Evolutionary conservation across 2,797 vertebrate genomes (phyloP).

Genomic region (Pampus argenteus): DNA sequence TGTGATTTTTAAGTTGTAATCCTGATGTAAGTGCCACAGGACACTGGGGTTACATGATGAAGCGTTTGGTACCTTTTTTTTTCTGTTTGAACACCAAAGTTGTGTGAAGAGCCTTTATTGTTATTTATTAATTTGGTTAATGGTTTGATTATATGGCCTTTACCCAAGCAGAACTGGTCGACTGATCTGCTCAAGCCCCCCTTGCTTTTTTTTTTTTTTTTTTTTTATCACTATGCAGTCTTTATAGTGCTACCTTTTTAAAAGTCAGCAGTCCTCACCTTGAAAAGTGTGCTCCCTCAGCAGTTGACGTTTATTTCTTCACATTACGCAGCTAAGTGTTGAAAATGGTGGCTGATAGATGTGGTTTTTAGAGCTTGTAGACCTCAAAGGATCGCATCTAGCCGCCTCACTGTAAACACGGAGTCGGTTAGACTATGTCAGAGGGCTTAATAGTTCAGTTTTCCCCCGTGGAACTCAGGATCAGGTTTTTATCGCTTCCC

Average conservation of each 20-base stretch:
- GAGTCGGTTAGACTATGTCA: conserved; percentile 65
- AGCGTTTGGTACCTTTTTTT: conserved; percentile 1
- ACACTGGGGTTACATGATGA: neutral
- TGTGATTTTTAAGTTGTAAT: conserved; percentile 20
- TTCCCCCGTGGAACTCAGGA: conserved; percentile 39
- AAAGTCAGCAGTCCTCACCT: conserved; percentile 16
- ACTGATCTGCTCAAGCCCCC: no score
- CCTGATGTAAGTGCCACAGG: conserved; percentile 6
- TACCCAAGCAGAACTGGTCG: neutral
- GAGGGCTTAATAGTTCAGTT: conserved; percentile 46
- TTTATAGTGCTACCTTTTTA: conserved; percentile 15
- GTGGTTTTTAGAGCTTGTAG: conserved; percentile 37
- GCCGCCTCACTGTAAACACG: conserved; percentile 55
- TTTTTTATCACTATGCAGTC: neutral
- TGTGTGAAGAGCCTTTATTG: neutral
- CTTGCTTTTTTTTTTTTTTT: no score
- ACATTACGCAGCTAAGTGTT: conserved; percentile 30
- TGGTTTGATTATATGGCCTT: neutral
- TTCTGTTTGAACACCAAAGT: neutral
- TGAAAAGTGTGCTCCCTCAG: conserved; percentile 12
- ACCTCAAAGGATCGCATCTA: conserved; percentile 52
- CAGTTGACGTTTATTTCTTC: conserved; percentile 28
- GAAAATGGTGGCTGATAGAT: conserved; percentile 38
- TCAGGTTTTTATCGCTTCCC: conserved; percentile 50
- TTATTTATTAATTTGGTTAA: neutral